Percentiles rank a stretch among this genome's conserved stretches.
These are phyloP conservation scores for Athetis lepigone DNA, from an alignment of 2,888 invertebrate species.

Conservation along the genomic window DNA sequence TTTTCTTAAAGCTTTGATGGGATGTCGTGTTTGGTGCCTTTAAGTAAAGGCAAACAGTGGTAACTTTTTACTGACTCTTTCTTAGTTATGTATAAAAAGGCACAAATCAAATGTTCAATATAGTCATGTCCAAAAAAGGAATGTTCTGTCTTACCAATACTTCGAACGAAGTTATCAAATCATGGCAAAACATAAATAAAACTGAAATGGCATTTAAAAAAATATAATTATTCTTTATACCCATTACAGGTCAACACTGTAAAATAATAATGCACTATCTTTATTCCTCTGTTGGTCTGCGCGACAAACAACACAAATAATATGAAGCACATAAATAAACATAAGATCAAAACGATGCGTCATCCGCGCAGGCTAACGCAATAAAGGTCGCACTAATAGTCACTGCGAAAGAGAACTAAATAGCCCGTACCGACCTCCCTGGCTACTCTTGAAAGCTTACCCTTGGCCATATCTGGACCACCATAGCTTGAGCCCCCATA, in stretches of 20 bases:
- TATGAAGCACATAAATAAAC: conserved; percentile 53
- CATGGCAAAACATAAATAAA: not conserved
- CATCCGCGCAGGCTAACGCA: conserved; percentile 74
- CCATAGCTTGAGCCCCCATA: conserved; percentile 60
- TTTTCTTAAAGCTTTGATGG: conserved; percentile 2
- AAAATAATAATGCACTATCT: not conserved
- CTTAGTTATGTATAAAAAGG: too few relatives aligned
- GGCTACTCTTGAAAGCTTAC: conserved; percentile 75
- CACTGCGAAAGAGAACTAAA: conserved; percentile 87
- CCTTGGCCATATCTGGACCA: conserved; percentile 70
- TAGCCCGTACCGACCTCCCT: conserved; percentile 87
- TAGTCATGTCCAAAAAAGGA: too few relatives aligned
- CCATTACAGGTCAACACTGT: not conserved
- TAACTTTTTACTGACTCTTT: too few relatives aligned
- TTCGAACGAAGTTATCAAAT: too few relatives aligned
- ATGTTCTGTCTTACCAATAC: too few relatives aligned
- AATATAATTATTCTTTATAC: too few relatives aligned
- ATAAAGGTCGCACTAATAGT: conserved; percentile 85
- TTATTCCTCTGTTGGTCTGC: conserved; percentile 16
- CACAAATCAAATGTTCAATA: too few relatives aligned
- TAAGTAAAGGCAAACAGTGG: too few relatives aligned
- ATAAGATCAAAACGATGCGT: conserved; percentile 59
- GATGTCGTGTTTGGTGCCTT: too few relatives aligned
- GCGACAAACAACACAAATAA: conserved; percentile 48
- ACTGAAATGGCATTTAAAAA: too few relatives aligned